phyloP scores from a whole-genome alignment of 2,888 invertebrate species.

The Phyllotreta striolata region DNA sequence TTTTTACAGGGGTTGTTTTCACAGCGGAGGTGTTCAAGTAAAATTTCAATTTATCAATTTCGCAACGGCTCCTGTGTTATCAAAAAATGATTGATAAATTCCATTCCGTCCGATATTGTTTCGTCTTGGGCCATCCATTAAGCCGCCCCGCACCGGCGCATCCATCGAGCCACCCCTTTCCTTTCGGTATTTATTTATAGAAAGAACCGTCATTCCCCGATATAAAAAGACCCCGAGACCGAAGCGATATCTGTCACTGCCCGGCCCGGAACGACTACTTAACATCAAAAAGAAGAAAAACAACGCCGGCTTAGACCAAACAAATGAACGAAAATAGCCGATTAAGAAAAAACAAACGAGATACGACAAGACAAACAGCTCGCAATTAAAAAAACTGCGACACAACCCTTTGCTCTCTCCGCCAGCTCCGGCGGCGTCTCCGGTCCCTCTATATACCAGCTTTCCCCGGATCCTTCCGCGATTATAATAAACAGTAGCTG shows the following conservation, averaged over 20 bases:
- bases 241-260: conserved; percentile 42
- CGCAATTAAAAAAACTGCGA: conserved; percentile 51
- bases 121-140: too few relatives aligned
- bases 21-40: too few relatives aligned
- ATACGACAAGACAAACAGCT: conserved; percentile 54
- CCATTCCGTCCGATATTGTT: too few relatives aligned
- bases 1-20: too few relatives aligned
- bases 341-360: conserved; percentile 54
- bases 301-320: conserved; percentile 48
- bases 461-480: background rate
- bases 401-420: conserved; percentile 52
- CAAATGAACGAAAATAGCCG: conserved; percentile 53
- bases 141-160: too few relatives aligned
- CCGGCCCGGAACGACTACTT: conserved; percentile 38
- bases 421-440: background rate
- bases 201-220: conserved; percentile 40
- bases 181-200: conserved; percentile 32
- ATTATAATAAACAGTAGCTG: conserved; percentile 11
- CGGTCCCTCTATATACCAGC: conserved; percentile 2
- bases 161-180: conserved; percentile 18
- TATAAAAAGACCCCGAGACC: conserved; percentile 38
- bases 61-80: too few relatives aligned
- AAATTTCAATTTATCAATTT: too few relatives aligned
- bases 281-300: conserved; percentile 45
- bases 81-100: too few relatives aligned